These are phyloP conservation scores for Synchiropus splendidus DNA, from an alignment of 2,113 vertebrate species.

Conservation along the genomic window DNA sequence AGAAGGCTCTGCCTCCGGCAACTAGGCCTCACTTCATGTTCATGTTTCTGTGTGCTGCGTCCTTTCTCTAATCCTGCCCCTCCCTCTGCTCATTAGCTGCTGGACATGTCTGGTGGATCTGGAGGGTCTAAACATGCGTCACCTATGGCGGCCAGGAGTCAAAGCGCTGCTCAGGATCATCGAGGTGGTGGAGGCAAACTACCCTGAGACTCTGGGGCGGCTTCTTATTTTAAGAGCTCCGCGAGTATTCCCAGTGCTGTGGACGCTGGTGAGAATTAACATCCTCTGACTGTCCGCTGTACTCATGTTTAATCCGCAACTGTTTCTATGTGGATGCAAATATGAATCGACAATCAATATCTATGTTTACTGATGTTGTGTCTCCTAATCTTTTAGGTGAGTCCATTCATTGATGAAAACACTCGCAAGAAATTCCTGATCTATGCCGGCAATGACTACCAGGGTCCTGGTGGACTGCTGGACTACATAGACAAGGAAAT, in stretches of 20 bases:
- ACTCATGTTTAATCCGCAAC: too few species aligned
- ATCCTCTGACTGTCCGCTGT: too few species aligned
- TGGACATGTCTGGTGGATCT: slow-evolving; percentile 97
- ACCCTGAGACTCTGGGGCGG: slow-evolving; percentile 90
- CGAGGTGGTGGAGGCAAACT: slow-evolving; percentile 94
- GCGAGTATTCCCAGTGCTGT: slow-evolving; percentile 90
- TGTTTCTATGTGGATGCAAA: too few species aligned
- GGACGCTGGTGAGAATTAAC: slow-evolving; percentile 85
- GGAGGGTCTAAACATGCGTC: slow-evolving; percentile 94
- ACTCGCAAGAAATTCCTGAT: slow-evolving; percentile 95
- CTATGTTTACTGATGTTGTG: too few species aligned
- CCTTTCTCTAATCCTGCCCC: slow-evolving; percentile 17
- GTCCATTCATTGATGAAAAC: slow-evolving; percentile 96
- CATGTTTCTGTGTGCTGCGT: slow-evolving; percentile 6
- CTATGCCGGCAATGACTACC: slow-evolving; percentile 97
- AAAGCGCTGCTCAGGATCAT: slow-evolving; percentile 93
- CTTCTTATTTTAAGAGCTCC: slow-evolving; percentile 88
- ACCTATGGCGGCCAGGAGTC: slow-evolving; percentile 91
- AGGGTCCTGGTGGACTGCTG: slow-evolving; percentile 87
- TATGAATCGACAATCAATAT: too few species aligned
- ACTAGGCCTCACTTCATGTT: slow-evolving; percentile 23
- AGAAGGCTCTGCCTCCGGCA: slow-evolving; percentile 23
- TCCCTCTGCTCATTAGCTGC: slow-evolving; percentile 50
- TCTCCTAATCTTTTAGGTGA: slow-evolving; percentile 70
- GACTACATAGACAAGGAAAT: slow-evolving; percentile 96